These are phyloP conservation scores for Spongilla lacustris DNA, from an alignment of 37 sponge, comb jelly and placozoan species.

Conservation along the genomic window DNA sequence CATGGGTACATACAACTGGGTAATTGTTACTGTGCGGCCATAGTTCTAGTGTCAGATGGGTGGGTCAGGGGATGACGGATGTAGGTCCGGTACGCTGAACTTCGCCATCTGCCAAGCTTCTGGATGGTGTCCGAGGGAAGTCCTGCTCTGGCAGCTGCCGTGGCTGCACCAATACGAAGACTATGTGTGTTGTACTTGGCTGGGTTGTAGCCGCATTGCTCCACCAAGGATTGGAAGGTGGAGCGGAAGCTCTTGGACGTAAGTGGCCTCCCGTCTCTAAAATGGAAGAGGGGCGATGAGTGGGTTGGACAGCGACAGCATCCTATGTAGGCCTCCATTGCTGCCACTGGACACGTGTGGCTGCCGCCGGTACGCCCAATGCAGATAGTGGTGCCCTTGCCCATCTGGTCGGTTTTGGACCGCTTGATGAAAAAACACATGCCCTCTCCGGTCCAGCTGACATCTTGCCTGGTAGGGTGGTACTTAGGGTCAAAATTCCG, in stretches of 20 bases:
- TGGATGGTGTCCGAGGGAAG: not conserved
- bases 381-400: constrained; percentile 4
- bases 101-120: not conserved
- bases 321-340: not conserved
- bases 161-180: constrained; percentile 10
- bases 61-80: not conserved
- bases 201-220: not conserved
- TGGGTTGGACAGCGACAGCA: not conserved
- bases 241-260: too few species aligned
- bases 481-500: not conserved
- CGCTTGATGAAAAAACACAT: not conserved
- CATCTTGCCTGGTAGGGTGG: not conserved
- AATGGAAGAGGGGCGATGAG: constrained; percentile 8
- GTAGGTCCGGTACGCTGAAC: constrained; percentile 3
- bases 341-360: constrained; percentile 6
- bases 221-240: too few species aligned
- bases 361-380: too few species aligned
- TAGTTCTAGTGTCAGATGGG: too few species aligned
- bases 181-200: not conserved
- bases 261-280: not conserved
- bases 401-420: constrained; percentile 15
- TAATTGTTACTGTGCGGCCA: too few species aligned
- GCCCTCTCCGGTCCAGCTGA: not conserved
- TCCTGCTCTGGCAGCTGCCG: not conserved
- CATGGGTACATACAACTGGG: too few species aligned